Base-by-base conservation (phyloP, 2,888 invertebrate species). In the Druceiella hillmani region DNA sequence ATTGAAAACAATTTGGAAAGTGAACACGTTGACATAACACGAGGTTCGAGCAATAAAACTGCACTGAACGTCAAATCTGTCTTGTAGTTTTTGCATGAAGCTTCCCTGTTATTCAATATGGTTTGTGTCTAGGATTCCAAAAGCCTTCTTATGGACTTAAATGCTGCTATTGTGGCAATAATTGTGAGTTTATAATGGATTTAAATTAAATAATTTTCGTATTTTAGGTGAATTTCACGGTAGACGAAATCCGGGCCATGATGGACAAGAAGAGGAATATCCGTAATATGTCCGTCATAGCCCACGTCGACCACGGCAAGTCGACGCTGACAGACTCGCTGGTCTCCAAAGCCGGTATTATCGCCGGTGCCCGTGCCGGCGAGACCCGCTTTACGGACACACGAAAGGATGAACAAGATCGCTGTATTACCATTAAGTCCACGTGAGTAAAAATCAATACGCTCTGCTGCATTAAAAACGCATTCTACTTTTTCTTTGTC, bases 261-360 rank as follows among this genome's bases (percentile, higher is more conserved):
- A 99, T 99, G 99, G 98, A 99, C 90, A 92, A 92, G 74, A 98
- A 98, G 81, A 81, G 79, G 78, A 99, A 99, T 69, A 99, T 99
- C 78, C 87, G 99, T 66, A 99, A 99, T 78, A 99, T 99, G 98
- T 99, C 98, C 64, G 99, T 99, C 74, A 99, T 99, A 66, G 99
- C 99, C 57, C 99, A 99, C 75, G 99, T 99, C 53, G 99, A 99
- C 78, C 99, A 99, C 71, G 99, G 99, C 63, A 98, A 99, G 76
- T 98, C 99, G 52, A 99, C 99, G 41, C 72, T 99, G 63, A 99
- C 99, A 42, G 99, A 99, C 76, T 99, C 99, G 49, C 79, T 99
- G 60, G 98, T 99, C 51, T 95, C 98, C 43, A 99, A 99, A 74
- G 99, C 99, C 60, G 99, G 99, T 74, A 99, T 99, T 66, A 99